A percentile compares a stretch with the other conserved stretches of the same genome.
Evolutionary conservation across 1,140 invertebrate genomes (phyloP).

Genomic region (Procambarus virginalis): DNA sequence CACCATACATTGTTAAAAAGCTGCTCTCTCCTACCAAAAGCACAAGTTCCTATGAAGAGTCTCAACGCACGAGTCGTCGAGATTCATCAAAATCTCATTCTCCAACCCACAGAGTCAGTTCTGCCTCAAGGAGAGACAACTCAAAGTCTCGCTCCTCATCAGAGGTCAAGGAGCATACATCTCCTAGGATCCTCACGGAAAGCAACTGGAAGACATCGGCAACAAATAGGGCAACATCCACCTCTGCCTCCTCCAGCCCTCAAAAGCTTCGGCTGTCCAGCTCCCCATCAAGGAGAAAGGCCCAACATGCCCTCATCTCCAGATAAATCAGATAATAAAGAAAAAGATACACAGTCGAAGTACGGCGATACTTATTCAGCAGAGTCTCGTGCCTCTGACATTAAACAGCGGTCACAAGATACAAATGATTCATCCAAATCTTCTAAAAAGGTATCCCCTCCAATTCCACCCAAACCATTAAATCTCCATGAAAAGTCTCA

Average conservation of each 20-base stretch:
- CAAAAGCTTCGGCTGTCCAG: not conserved
- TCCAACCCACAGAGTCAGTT: constrained; percentile 17
- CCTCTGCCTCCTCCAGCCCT: not conserved
- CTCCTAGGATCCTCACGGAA: constrained; percentile 22
- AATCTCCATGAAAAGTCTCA: constrained; percentile 2
- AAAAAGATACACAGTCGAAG: not conserved
- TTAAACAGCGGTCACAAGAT: not conserved
- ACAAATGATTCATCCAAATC: not conserved
- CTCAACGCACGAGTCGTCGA: constrained; percentile 18
- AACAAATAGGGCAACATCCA: not conserved
- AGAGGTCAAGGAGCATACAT: not conserved
- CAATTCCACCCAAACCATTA: constrained; percentile 17
- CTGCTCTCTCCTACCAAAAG: constrained; percentile 32
- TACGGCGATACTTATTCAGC: not conserved
- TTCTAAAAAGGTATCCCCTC: constrained; percentile 8
- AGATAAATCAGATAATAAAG: not conserved
- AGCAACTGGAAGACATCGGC: constrained; percentile 24
- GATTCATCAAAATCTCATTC: constrained; percentile 33
- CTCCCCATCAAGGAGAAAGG: not conserved
- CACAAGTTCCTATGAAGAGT: constrained; percentile 2
- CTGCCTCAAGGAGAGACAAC: constrained; percentile 6
- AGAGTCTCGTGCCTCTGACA: not conserved
- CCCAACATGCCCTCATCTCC: not conserved
- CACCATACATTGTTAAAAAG: constrained; percentile 69
- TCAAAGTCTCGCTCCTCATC: constrained; percentile 17